Percentiles rank a stretch among this genome's conserved stretches.
Evolutionary conservation across 2,113 vertebrate genomes (phyloP).

Genomic region (Gambusia affinis): DNA sequence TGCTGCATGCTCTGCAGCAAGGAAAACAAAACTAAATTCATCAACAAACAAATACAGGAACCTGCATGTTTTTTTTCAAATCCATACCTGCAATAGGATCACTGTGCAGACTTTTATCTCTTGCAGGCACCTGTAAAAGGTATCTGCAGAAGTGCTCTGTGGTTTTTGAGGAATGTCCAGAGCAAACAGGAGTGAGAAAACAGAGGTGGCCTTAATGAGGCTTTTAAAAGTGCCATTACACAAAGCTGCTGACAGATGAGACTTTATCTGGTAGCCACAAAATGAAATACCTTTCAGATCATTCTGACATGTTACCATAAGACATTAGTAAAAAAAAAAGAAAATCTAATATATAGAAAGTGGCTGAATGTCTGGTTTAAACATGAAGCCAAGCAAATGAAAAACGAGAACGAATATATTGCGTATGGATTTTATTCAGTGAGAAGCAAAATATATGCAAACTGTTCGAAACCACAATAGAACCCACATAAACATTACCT

Average conservation of each 20-base stretch:
- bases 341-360: conserved; percentile 19
- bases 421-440: conserved; percentile 42
- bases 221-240: conserved; percentile 62
- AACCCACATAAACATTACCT: conserved; percentile 43
- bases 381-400: conserved; percentile 22
- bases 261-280: conserved; percentile 35
- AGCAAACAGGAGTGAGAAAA: conserved; percentile 52
- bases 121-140: conserved; percentile 57
- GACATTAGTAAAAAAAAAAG: conserved; percentile 17
- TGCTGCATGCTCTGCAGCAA: conserved; percentile 20
- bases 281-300: conserved; percentile 51
- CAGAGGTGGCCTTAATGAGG: conserved; percentile 54
- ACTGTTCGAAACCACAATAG: conserved; percentile 17
- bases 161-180: conserved; percentile 59
- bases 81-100: conserved; percentile 34
- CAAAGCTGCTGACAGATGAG: conserved; percentile 58
- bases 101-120: conserved; percentile 41
- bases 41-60: conserved; percentile 6
- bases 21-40: conserved; percentile 19
- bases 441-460: conserved; percentile 36
- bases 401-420: conserved; percentile 26
- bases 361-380: conserved; percentile 4
- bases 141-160: conserved; percentile 31
- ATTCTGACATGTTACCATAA: conserved; percentile 46
- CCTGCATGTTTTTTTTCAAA: conserved; percentile 16